Evolutionary conservation across 2,797 vertebrate genomes (phyloP).

Genomic region (Gastrophryne carolinensis): DNA sequence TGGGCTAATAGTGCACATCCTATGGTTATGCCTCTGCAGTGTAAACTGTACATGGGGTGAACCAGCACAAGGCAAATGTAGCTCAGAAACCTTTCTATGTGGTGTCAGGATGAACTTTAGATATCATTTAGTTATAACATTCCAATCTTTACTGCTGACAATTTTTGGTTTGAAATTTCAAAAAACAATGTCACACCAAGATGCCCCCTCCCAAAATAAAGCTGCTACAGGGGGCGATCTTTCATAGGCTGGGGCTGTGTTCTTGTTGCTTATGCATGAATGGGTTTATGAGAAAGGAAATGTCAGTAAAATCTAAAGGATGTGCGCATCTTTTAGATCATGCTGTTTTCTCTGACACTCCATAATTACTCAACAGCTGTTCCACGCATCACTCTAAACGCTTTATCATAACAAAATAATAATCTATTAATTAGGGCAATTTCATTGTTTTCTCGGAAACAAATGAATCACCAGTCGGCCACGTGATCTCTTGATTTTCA

Average conservation of each 20-base stretch:
- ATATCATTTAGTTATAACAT: too few relatives aligned
- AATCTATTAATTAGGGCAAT: slow-evolving; percentile 22
- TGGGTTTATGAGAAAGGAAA: slow-evolving; percentile 25
- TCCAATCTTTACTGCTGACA: too few relatives aligned
- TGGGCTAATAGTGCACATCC: too few relatives aligned
- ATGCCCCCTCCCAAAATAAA: too few relatives aligned
- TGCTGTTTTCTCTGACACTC: slow-evolving; percentile 29
- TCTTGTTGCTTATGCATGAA: slow-evolving; percentile 10
- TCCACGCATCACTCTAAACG: not conserved
- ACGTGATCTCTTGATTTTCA: not conserved
- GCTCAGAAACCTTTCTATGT: too few relatives aligned
- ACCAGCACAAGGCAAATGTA: too few relatives aligned
- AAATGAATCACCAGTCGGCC: not conserved
- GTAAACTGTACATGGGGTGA: too few relatives aligned
- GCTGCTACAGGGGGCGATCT: too few relatives aligned
- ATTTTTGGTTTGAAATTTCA: too few relatives aligned
- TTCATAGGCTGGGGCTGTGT: slow-evolving; percentile 9
- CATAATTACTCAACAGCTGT: slow-evolving; percentile 33
- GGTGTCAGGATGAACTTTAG: too few relatives aligned
- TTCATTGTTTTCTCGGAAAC: not conserved
- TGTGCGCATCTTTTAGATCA: slow-evolving; percentile 6
- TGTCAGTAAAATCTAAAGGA: slow-evolving; percentile 28
- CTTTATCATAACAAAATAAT: slow-evolving; percentile 28
- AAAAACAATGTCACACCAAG: too few relatives aligned
- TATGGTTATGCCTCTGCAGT: too few relatives aligned